Evolutionary conservation across 1,140 invertebrate species (phyloP), one percentile per base, ranked within the genome.

Genomic region (Drosophila bipectinata): DNA sequence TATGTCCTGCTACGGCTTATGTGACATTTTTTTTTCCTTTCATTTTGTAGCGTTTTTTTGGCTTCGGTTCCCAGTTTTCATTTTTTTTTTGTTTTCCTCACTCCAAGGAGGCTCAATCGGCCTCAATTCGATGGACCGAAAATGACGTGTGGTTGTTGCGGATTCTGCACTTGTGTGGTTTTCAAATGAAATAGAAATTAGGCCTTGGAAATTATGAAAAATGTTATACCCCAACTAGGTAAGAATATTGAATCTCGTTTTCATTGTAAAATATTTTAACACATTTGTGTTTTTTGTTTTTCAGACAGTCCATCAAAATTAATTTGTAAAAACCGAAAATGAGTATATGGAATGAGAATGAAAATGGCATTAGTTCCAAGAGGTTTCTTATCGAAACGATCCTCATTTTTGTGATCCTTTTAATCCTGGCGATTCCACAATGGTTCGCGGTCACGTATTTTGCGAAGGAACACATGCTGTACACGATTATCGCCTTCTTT

Each of bases 91-190:
- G 48, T 66, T 49, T 39, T 57, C 15, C 53, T 30, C 54, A 66
- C 54, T 72, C 47, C 39, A 44, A 34, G 18, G 21, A 18, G 52
- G 32, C 45, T 44, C 15, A 24, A 45, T 41, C 54, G 74, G 57
- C 69, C 78, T 81, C 71, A 77, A 72, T 72, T 81, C 66, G 64
- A 55, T 69, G 78, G 52, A 44, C 63, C 68, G 49, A 74, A 77
- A 54, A 62, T 41, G 58, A 28, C 34, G 24, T 14, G 60, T 73
- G 68, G 67, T 73, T 61, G 54, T 49, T 49, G 71, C 57, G 54
- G 57, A 77, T 78, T 69, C 62, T 69, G 62, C 78, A 87, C 79
- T 87, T 87, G 77, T 88, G 60, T 39, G 82, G 82, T 62, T 87
- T 64, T 75, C 32, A 14, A 24, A 56, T 26, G 34, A 15, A 39